Evolutionary conservation across 2,113 vertebrate genomes (phyloP).

Genomic region (Mesembrinibis cayennensis): DNA sequence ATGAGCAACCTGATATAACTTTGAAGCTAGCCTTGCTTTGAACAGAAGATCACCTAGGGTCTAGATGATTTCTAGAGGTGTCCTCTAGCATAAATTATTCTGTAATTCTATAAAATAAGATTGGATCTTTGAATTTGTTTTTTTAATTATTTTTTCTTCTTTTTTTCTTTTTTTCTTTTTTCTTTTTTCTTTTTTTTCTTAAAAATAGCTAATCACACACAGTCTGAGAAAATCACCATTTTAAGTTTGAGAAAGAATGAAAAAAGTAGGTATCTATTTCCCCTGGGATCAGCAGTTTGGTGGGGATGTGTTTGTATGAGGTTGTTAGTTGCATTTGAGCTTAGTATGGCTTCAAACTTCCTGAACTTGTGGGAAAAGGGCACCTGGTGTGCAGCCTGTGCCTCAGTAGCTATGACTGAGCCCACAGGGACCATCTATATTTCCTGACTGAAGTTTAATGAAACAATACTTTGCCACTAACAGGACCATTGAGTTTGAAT

Average conservation of each 20-base stretch:
- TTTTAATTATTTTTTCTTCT: no score
- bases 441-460: conserved; percentile 18
- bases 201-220: background rate
- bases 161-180: background rate
- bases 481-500: conserved; percentile 7
- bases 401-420: background rate
- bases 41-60: background rate
- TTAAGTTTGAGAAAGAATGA: background rate
- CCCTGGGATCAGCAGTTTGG: background rate
- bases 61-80: background rate
- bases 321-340: background rate
- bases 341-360: background rate
- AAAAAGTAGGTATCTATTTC: background rate
- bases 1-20: background rate
- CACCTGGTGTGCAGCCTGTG: background rate
- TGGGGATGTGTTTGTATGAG: background rate
- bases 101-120: background rate
- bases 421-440: background rate
- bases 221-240: background rate
- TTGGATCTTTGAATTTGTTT: background rate
- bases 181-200: background rate
- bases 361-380: background rate
- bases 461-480: background rate
- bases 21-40: background rate
- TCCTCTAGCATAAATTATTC: background rate